phyloP scores from a whole-genome alignment of 2,888 invertebrate genomes.

The Siphlonurus alternatus region DNA sequence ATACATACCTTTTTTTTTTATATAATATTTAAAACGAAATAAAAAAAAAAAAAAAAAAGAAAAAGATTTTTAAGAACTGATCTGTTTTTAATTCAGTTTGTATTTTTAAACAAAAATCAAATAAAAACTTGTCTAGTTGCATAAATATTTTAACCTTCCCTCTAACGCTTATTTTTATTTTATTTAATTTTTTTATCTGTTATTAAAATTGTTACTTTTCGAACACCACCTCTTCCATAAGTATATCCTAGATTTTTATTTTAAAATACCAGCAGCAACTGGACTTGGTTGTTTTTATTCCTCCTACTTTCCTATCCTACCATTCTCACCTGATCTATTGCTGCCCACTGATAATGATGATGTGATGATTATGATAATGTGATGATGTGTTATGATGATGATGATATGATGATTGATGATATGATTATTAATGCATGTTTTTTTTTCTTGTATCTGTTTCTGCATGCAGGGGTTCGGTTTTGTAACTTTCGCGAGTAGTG shows the following conservation, averaged over 20 bases:
- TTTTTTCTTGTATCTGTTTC: slow-evolving; percentile 24
- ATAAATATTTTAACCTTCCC: too few species aligned
- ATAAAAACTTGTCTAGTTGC: too few species aligned
- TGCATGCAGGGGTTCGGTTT: slow-evolving; percentile 99
- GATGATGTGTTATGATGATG: not conserved
- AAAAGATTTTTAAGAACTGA: too few species aligned
- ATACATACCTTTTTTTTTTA: too few species aligned
- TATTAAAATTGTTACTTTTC: too few species aligned
- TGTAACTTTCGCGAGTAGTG: slow-evolving; percentile 99
- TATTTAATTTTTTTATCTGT: too few species aligned
- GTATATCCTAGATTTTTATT: not conserved
- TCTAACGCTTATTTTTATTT: too few species aligned
- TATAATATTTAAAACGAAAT: too few species aligned
- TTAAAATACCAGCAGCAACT: not conserved
- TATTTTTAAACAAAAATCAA: too few species aligned
- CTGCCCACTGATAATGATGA: not conserved
- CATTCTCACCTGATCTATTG: not conserved
- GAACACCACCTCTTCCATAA: not conserved
- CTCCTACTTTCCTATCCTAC: not conserved
- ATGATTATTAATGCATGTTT: slow-evolving; percentile 65
- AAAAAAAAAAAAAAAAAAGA: too few species aligned
- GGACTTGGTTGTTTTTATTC: not conserved
- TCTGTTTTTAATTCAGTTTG: too few species aligned
- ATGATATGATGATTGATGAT: not conserved
- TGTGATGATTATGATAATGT: not conserved